Conservation (phyloP, 2,113 vertebrate species). For the Elaphurus davidianus region DNA sequence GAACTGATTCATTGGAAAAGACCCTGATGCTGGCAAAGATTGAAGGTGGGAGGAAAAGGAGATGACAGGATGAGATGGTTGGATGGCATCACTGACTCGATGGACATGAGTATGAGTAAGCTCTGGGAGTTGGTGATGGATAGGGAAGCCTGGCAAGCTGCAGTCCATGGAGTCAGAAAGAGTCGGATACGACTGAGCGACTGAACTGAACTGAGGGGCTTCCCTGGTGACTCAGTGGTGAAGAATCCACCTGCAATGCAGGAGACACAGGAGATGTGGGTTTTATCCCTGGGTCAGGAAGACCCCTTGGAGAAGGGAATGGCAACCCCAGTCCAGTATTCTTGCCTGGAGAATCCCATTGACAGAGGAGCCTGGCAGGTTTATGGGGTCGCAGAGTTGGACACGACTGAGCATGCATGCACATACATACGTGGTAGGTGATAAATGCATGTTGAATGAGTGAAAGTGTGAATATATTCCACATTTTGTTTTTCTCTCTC, state of each 20-base stretch:
- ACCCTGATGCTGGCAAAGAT: background rate
- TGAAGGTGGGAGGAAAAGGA: background rate
- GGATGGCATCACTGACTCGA: background rate
- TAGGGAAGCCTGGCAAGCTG: background rate
- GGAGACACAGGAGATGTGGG: background rate
- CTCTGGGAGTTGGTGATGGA: background rate
- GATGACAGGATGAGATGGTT: background rate
- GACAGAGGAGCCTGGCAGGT: background rate
- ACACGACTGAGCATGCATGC: background rate
- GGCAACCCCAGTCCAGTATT: background rate
- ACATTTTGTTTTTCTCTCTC: background rate
- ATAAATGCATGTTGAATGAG: background rate
- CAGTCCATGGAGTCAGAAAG: background rate
- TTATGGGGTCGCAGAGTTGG: background rate
- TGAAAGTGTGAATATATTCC: background rate
- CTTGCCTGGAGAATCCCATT: background rate
- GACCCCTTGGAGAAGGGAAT: background rate
- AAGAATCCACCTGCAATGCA: background rate
- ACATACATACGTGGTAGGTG: background rate
- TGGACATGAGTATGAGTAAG: background rate
- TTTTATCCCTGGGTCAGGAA: background rate
- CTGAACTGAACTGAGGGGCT: background rate
- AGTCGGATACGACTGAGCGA: background rate
- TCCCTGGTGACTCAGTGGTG: background rate
- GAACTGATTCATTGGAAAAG: background rate